phyloP scores from a whole-genome alignment of 2,113 vertebrate genomes.

The Corynorhinus townsendii region DNA sequence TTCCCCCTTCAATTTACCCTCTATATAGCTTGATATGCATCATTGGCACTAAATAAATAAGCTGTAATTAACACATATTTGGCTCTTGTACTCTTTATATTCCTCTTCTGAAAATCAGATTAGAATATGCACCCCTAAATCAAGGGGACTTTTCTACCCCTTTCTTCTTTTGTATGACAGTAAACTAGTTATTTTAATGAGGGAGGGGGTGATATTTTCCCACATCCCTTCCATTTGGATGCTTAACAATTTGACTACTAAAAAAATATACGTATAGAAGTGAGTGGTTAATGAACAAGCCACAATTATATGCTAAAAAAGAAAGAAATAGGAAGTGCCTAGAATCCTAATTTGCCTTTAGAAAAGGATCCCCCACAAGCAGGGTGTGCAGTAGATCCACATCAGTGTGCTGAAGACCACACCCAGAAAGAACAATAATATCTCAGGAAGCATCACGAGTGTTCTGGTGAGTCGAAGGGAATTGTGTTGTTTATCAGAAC shows the following conservation, averaged over 20 bases:
- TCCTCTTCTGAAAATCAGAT: slow-evolving; percentile 32
- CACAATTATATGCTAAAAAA: neutral
- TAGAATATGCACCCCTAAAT: neutral
- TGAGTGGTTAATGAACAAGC: neutral
- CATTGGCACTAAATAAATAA: slow-evolving; percentile 53
- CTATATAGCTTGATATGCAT: slow-evolving; percentile 15
- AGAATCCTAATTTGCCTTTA: neutral
- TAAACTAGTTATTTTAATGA: slow-evolving; percentile 26
- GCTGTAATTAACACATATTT: slow-evolving; percentile 58
- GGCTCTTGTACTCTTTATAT: slow-evolving; percentile 52
- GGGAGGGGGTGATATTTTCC: neutral
- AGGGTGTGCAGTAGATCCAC: accelerated
- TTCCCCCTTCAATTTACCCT: slow-evolving; percentile 42
- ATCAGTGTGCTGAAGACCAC: neutral
- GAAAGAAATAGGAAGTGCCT: neutral
- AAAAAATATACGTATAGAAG: neutral
- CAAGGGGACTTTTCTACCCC: neutral
- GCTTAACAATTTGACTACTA: neutral
- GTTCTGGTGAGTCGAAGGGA: neutral
- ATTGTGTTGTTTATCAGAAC: neutral
- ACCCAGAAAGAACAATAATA: neutral
- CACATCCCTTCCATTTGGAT: neutral
- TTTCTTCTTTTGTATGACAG: neutral
- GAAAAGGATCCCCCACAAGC: neutral
- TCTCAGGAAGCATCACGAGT: neutral